Evolutionary conservation across 2,888 invertebrate species (phyloP).

Genomic region (Brassicogethes aeneus): DNA sequence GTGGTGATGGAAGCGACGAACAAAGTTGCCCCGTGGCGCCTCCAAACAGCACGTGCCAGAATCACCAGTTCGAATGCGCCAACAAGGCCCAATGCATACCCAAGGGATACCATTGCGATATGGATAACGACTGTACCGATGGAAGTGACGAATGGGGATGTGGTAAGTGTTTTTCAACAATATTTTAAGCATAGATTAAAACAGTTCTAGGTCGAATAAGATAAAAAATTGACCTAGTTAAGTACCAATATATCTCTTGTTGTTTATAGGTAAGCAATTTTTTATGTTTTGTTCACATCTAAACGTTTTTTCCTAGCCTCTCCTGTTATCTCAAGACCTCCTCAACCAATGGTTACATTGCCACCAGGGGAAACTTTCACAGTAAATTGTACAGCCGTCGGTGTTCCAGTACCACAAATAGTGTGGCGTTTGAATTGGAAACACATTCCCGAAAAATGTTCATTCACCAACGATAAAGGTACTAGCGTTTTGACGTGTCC

Average conservation of each 20-base stretch:
- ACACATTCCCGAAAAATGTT: slow-evolving; percentile 73
- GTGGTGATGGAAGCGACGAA: slow-evolving; percentile 87
- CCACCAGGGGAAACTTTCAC: slow-evolving; percentile 62
- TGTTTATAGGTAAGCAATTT: slow-evolving; percentile 1
- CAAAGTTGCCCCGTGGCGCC: slow-evolving; percentile 55
- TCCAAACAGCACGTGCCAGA: slow-evolving; percentile 54
- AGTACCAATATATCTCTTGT: not conserved
- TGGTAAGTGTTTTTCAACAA: slow-evolving; percentile 58
- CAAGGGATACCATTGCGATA: slow-evolving; percentile 90
- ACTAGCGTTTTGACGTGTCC: slow-evolving; percentile 75
- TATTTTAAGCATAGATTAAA: no score
- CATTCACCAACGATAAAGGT: slow-evolving; percentile 63
- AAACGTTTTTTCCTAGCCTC: slow-evolving; percentile 38
- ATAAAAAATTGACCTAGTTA: slow-evolving; percentile 1
- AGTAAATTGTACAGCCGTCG: slow-evolving; percentile 79
- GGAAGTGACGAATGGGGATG: slow-evolving; percentile 76
- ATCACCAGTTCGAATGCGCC: slow-evolving; percentile 72
- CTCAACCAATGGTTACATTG: slow-evolving; percentile 64
- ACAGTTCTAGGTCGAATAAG: no score
- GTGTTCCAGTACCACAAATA: slow-evolving; percentile 82
- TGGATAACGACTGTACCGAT: slow-evolving; percentile 74
- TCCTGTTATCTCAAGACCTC: slow-evolving; percentile 58
- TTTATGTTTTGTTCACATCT: not conserved
- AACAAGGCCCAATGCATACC: slow-evolving; percentile 80
- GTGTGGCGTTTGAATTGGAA: slow-evolving; percentile 98